phyloP scores from a whole-genome alignment of 2,888 invertebrate species.

The Abscondita cerata region DNA sequence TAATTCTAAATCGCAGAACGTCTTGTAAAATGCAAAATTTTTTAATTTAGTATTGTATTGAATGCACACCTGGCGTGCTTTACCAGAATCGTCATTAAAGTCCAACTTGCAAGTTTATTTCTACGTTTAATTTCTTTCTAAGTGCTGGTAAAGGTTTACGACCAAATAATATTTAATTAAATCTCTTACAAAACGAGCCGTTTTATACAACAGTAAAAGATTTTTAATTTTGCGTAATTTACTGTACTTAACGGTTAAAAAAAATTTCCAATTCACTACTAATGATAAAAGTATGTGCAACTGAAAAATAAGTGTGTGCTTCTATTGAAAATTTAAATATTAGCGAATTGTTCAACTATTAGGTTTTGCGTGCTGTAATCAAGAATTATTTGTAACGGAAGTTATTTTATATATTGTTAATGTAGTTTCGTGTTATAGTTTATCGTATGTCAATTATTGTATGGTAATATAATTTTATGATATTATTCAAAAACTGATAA shows the following conservation, averaged over 20 bases:
- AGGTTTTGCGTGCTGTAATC: no score
- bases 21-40: slow-evolving; percentile 8
- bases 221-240: slow-evolving; percentile 24
- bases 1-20: not conserved
- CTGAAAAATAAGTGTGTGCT: no score
- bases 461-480: no score
- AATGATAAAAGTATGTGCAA: no score
- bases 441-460: no score
- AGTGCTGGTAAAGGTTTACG: slow-evolving; percentile 30
- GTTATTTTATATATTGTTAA: no score
- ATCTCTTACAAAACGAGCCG: slow-evolving; percentile 25
- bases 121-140: slow-evolving; percentile 26
- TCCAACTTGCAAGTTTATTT: slow-evolving; percentile 25
- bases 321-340: no score
- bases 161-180: slow-evolving; percentile 31
- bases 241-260: slow-evolving; percentile 11
- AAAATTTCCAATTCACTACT: no score
- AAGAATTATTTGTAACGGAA: no score
- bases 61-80: slow-evolving; percentile 26
- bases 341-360: no score
- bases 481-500: no score
- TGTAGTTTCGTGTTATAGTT: no score
- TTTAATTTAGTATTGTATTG: slow-evolving; percentile 21
- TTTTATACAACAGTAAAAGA: slow-evolving; percentile 26
- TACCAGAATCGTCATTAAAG: slow-evolving; percentile 25